Evolutionary conservation across 2,113 vertebrate species (phyloP).

Genomic region (Psephotus haematonotus): DNA sequence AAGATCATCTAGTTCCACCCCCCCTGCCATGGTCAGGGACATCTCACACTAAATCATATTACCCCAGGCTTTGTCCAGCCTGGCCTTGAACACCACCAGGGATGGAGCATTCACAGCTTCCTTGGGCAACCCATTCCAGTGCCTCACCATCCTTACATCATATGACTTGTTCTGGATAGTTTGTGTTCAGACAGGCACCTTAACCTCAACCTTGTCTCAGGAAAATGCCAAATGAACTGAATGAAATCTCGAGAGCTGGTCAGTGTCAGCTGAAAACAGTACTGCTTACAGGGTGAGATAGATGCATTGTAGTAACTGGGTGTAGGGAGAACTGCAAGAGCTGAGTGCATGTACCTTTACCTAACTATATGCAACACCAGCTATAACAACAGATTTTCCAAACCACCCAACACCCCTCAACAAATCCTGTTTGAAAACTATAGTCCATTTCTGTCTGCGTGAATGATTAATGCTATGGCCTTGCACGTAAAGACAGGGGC

Average conservation of each 20-base stretch:
- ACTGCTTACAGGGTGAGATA: too few species aligned
- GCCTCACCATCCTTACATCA: too few species aligned
- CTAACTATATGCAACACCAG: background rate
- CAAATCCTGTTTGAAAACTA: conserved; percentile 8
- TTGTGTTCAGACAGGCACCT: background rate
- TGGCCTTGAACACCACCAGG: too few species aligned
- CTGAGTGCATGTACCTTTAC: background rate
- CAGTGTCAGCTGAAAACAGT: background rate
- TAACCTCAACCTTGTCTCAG: background rate
- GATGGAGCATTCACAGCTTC: too few species aligned
- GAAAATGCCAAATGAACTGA: background rate
- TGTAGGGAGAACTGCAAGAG: background rate
- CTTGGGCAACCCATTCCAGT: too few species aligned
- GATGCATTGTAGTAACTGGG: accelerated
- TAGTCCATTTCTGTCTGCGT: background rate
- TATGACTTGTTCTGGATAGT: background rate
- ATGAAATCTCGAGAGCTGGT: background rate
- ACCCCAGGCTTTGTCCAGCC: too few species aligned
- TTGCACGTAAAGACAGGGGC: background rate
- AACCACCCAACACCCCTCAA: background rate
- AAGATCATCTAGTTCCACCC: too few species aligned
- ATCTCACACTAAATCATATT: too few species aligned
- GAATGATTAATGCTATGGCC: conserved; percentile 21
- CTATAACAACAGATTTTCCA: background rate
- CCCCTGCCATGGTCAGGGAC: too few species aligned